Base-by-base conservation (phyloP, 2,888 invertebrate genomes). In the Exephanes ischioxanthus region DNA sequence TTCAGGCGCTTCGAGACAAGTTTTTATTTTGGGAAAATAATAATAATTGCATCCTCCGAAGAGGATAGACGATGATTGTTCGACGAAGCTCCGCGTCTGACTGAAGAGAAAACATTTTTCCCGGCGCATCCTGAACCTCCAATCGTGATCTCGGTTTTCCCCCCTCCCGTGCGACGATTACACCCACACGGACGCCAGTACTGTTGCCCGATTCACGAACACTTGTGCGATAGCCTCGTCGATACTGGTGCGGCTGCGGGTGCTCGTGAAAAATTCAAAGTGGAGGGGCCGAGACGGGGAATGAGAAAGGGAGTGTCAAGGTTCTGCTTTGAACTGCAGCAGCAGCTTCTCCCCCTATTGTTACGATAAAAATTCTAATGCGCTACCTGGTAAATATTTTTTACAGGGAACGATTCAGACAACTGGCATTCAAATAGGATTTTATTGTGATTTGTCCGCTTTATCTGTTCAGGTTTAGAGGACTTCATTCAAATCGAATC, bases 71-170 rank as follows among this genome's bases (percentile, higher is more conserved):
- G 33, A 61, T 22, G 53, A 51, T 19, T 9, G 16, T 71, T 37
- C 58, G 41, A n/a, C 73, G 58, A 75, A 19, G 30, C 19, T 37
- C 80, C 68, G 45, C 67, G 67, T 48, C 7, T 14, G 26, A 80
- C 73, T 80, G 75, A 58, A 75, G 80, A 45, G 58, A 33, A 80
- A 33, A 80, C 37, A 58, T 58, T 80, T 68, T 80, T 45, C 48
- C 45, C 30, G 53, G 48, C 45, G 22, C 67, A 55, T 68, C 45
- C 48, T 51, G 61, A 48, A 66, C 37, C 72, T 41, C 58, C 58
- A n/a, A 72, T 26, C 61, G 45, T 30, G 51, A 76, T 55, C 61
- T 33, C 3, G 30, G 66, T 22, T 19, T 30, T 75, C 19, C 33
- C 73, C 80, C 80, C 73, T 58, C 80, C 58, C 14, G 19, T 51